phyloP scores from a whole-genome alignment of 2,113 vertebrate genomes.

The Phoxinus phoxinus region DNA sequence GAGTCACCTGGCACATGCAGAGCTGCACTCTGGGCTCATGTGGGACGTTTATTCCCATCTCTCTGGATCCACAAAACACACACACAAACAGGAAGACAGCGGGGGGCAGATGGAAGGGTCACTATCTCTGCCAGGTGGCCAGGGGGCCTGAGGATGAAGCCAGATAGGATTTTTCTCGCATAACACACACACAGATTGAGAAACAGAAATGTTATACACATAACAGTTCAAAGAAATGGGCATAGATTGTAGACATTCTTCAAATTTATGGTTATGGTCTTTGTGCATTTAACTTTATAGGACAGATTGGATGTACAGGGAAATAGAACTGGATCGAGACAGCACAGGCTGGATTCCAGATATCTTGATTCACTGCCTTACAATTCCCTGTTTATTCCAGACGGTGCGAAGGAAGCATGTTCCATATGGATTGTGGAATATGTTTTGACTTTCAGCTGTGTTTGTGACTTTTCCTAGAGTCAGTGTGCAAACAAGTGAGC shows the following conservation, averaged over 20 bases:
- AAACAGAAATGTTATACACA: slow-evolving; percentile 54
- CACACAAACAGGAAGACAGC: slow-evolving; percentile 62
- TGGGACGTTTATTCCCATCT: slow-evolving; percentile 60
- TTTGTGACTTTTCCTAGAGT: slow-evolving; percentile 25
- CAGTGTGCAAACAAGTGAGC: slow-evolving; percentile 23
- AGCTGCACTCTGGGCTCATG: slow-evolving; percentile 58
- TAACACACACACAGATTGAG: slow-evolving; percentile 20
- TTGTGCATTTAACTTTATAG: not conserved
- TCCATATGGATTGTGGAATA: slow-evolving; percentile 35
- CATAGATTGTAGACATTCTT: slow-evolving; percentile 12
- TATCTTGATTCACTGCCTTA: slow-evolving; percentile 1
- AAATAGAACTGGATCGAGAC: slow-evolving; percentile 9
- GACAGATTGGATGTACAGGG: not conserved
- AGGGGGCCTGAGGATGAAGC: slow-evolving; percentile 61
- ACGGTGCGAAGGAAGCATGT: slow-evolving; percentile 7
- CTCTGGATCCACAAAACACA: slow-evolving; percentile 61
- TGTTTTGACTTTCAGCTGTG: slow-evolving; percentile 29
- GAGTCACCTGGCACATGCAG: slow-evolving; percentile 48
- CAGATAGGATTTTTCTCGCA: slow-evolving; percentile 62
- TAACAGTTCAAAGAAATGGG: slow-evolving; percentile 47
- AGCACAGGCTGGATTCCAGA: not conserved
- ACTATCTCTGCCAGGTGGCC: slow-evolving; percentile 71
- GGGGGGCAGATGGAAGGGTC: slow-evolving; percentile 79
- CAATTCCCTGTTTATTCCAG: not conserved
- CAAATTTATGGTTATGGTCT: not conserved